phyloP scores from a whole-genome alignment of 2,113 vertebrate genomes.

The Actinemys pallida region DNA sequence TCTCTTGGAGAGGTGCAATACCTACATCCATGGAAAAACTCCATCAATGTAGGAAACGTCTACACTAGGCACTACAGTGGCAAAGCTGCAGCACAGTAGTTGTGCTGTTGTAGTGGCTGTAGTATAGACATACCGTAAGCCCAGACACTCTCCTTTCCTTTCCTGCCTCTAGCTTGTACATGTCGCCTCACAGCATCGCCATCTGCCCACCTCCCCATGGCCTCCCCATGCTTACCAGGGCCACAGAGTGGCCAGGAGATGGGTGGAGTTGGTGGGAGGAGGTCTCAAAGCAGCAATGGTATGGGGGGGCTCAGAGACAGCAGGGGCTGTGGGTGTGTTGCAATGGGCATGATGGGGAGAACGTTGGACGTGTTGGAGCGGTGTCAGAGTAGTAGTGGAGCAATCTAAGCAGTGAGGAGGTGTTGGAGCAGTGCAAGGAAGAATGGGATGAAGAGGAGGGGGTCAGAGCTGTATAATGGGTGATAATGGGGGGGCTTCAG shows the following conservation, averaged over 20 bases:
- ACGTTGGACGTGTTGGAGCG: neutral
- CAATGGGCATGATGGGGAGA: neutral
- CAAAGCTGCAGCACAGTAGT: neutral
- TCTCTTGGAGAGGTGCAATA: neutral
- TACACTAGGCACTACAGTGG: neutral
- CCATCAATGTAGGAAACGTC: neutral
- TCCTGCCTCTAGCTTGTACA: neutral
- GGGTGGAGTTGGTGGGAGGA: neutral
- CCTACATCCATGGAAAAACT: neutral
- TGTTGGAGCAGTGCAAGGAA: neutral
- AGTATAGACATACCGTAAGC: neutral
- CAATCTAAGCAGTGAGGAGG: neutral
- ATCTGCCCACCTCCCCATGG: neutral
- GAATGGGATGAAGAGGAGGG: neutral
- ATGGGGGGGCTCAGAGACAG: neutral
- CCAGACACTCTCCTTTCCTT: neutral
- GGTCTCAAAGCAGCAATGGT: neutral
- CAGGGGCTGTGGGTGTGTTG: neutral
- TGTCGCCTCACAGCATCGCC: neutral
- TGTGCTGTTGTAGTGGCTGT: no score
- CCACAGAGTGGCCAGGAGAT: neutral
- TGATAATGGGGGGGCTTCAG: neutral
- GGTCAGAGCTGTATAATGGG: neutral
- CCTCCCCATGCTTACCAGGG: neutral
- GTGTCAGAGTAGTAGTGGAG: no score